Evolutionary conservation across 2,888 invertebrate genomes (phyloP), one percentile per base, ranked within the genome.

Genomic region (Lysandra coridon): DNA sequence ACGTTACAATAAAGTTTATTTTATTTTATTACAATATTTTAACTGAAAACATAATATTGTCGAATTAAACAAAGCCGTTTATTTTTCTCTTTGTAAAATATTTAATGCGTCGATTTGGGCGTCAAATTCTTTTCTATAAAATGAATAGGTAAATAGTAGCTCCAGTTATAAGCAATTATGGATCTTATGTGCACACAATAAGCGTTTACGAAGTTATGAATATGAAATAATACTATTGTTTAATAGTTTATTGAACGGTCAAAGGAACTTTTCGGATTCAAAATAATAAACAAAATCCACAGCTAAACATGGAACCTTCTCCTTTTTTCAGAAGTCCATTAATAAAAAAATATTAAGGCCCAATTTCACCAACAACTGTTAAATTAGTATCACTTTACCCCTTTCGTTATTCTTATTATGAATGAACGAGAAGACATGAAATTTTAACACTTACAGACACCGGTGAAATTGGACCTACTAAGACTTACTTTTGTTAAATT

Each of bases 61-160:
- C 80, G 86, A 87, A 89, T 90, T 90, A 91, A 85, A 93, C 91
- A 93, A 94, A 93, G 92, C 91, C 92, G 93, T 93, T 94, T 94
- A 94, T 93, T 93, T 92, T 91, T 90, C 90, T 89, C 89, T 93
- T 93, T 94, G 94, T 94, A 82, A 86, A 85, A 87, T 90, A 92
- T 93, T 69, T 93, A 93, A 90, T 87, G 90, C 90, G 90, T 89
- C 93, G 93, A 94, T 94, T 93, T 94, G 93, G 94, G 94, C 93
- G 94, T 94, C 92, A 91, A 92, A 91, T 93, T 93, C 92, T 90
- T 92, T 92, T 93, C 92, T 89, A 89, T 88, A 88, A 93, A 94
- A 94, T 94, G 94, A 93, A 94, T 93, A 94, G 93, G 92, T 93
- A 94, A 94, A 94, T 93, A 94, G 90, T 91, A 88, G 83, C 86